Conservation (phyloP, 1,140 invertebrate genomes). For the Phocides pigmalion region DNA sequence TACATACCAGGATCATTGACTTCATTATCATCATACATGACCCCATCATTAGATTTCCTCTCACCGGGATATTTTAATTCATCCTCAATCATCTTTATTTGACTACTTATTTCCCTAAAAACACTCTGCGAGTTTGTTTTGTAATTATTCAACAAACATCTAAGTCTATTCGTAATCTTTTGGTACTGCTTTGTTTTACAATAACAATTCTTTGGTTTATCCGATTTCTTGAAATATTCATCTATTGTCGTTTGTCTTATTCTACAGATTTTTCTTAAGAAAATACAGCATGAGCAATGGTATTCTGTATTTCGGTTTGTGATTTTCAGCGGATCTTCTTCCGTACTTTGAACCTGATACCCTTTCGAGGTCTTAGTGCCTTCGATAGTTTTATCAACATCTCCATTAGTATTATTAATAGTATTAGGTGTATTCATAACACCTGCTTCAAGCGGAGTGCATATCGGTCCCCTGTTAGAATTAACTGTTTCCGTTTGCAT, state of each 20-base stretch:
- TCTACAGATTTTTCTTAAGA: slow-evolving; percentile 54
- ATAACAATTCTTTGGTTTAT: slow-evolving; percentile 25
- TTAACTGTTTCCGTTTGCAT: slow-evolving; percentile 45
- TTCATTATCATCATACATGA: slow-evolving; percentile 18
- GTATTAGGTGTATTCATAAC: neutral
- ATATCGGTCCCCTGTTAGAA: slow-evolving; percentile 34
- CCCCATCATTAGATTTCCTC: neutral
- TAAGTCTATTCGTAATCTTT: slow-evolving; percentile 56
- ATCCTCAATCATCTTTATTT: neutral
- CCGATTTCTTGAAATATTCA: slow-evolving; percentile 51
- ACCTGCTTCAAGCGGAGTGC: slow-evolving; percentile 30
- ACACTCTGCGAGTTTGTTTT: slow-evolving; percentile 39
- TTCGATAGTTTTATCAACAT: neutral
- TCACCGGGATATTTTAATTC: neutral
- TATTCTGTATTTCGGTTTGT: neutral
- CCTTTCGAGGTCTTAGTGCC: neutral
- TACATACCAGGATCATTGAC: slow-evolving; percentile 58
- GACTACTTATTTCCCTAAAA: slow-evolving; percentile 39
- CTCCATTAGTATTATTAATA: too few relatives aligned
- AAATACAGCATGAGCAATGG: slow-evolving; percentile 60
- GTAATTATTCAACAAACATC: slow-evolving; percentile 53
- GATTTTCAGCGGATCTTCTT: too few relatives aligned
- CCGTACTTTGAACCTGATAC: neutral
- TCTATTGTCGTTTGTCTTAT: slow-evolving; percentile 52
- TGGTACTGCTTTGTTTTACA: slow-evolving; percentile 51